A percentile compares a stretch with the other conserved stretches of the same genome.
Conservation (phyloP, 2,888 invertebrate species). For the Sepiola atlantica region DNA sequence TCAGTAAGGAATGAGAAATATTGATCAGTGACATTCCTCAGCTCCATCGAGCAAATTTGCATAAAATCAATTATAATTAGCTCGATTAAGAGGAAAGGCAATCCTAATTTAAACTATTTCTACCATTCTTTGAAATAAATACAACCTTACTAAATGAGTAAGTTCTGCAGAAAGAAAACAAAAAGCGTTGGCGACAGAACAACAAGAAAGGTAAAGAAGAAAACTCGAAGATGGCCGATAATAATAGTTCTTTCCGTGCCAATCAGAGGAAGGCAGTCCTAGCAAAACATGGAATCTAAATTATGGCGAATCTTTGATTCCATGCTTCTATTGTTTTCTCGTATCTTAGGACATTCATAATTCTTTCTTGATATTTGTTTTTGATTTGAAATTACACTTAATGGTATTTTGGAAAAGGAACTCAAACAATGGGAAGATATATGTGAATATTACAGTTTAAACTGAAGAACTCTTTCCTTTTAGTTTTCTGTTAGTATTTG, state of each 20-base stretch:
- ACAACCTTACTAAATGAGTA: background rate
- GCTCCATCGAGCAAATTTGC: background rate
- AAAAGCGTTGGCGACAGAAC: background rate
- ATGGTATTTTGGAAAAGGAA: no score
- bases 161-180: background rate
- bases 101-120: slow-evolving; percentile 8
- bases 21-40: background rate
- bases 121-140: slow-evolving; percentile 32
- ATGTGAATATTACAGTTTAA: no score
- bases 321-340: background rate
- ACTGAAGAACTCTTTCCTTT: no score
- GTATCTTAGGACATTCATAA: no score
- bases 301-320: background rate
- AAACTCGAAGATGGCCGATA: background rate
- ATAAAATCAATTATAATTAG: slow-evolving; percentile 32
- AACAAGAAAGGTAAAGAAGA: background rate
- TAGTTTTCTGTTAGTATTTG: no score
- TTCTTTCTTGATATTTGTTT: no score
- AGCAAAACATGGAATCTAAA: background rate
- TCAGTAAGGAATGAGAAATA: slow-evolving; percentile 18
- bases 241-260: background rate
- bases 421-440: no score
- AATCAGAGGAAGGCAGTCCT: background rate
- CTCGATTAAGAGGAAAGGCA: slow-evolving; percentile 20
- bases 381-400: no score